Evolutionary conservation across 2,113 vertebrate genomes (phyloP).

Genomic region (Neotoma lepida): DNA sequence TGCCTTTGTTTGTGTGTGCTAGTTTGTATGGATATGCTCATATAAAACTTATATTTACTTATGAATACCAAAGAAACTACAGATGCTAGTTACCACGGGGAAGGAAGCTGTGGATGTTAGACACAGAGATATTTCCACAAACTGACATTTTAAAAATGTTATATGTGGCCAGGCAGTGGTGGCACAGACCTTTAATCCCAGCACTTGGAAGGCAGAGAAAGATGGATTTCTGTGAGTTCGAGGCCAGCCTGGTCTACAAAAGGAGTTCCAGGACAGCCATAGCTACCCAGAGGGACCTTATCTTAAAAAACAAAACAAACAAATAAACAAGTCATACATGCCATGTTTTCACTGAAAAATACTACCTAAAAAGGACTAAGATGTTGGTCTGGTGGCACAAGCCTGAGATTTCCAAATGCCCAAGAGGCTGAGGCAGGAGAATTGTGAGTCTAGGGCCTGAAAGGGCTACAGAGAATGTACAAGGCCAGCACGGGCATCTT

Average conservation of each 20-base stretch:
- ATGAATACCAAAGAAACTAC: constrained; percentile 21
- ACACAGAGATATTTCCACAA: constrained; percentile 15
- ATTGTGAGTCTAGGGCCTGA: neutral
- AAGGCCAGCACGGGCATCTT: neutral
- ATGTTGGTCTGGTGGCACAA: neutral
- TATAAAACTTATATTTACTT: constrained; percentile 18
- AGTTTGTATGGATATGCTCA: neutral
- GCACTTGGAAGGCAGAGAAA: neutral
- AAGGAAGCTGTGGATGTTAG: neutral
- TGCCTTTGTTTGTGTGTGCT: neutral
- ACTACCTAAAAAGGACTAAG: neutral
- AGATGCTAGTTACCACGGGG: neutral
- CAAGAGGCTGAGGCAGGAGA: neutral
- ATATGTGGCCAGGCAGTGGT: neutral
- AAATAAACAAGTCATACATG: neutral
- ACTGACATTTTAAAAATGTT: neutral
- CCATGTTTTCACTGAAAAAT: constrained; percentile 14
- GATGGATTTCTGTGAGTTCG: neutral
- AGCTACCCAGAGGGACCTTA: neutral
- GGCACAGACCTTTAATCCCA: neutral
- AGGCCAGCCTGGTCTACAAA: neutral
- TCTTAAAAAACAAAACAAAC: neutral
- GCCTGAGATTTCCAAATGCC: neutral
- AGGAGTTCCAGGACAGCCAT: neutral
- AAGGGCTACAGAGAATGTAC: neutral